phyloP scores from a whole-genome alignment of 2,888 invertebrate species.

The Orthonychiurus folsomi region DNA sequence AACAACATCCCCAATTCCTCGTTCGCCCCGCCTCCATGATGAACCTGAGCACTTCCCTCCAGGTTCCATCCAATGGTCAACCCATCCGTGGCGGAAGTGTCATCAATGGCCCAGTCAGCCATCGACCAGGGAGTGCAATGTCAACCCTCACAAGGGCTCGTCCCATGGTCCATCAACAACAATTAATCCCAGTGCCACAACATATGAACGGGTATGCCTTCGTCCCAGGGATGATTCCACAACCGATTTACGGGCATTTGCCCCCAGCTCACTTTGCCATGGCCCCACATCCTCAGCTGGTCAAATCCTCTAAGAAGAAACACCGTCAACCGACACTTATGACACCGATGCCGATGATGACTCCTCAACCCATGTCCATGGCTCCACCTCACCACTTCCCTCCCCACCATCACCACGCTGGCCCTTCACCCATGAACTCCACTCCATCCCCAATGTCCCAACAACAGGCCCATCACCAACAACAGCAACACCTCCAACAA shows the following conservation, averaged over 20 bases:
- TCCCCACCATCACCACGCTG: slow-evolving; percentile 40
- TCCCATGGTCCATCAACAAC: slow-evolving; percentile 24
- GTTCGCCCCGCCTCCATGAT: slow-evolving; percentile 40
- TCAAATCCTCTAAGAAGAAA: slow-evolving; percentile 36
- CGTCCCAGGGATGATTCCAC: slow-evolving; percentile 29
- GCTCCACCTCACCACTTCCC: slow-evolving; percentile 37
- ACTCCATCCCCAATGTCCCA: slow-evolving; percentile 39
- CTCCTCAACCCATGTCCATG: slow-evolving; percentile 39
- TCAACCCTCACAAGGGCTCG: slow-evolving; percentile 37
- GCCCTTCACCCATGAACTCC: slow-evolving; percentile 45
- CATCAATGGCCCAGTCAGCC: slow-evolving; percentile 36
- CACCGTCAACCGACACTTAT: slow-evolving; percentile 32
- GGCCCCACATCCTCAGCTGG: slow-evolving; percentile 31
- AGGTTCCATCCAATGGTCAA: slow-evolving; percentile 20
- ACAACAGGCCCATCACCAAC: slow-evolving; percentile 40
- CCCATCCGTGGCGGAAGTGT: slow-evolving; percentile 36
- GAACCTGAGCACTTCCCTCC: slow-evolving; percentile 35
- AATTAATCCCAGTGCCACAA: slow-evolving; percentile 39
- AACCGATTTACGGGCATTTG: slow-evolving; percentile 39
- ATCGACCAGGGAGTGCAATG: slow-evolving; percentile 40
- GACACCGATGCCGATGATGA: slow-evolving; percentile 37
- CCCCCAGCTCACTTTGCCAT: slow-evolving; percentile 41
- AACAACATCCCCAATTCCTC: slow-evolving; percentile 27
- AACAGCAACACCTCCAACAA: slow-evolving; percentile 33
- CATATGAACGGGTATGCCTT: slow-evolving; percentile 30